phyloP scores from a whole-genome alignment of 2,888 invertebrate species.

The Aleiodes testaceus region DNA sequence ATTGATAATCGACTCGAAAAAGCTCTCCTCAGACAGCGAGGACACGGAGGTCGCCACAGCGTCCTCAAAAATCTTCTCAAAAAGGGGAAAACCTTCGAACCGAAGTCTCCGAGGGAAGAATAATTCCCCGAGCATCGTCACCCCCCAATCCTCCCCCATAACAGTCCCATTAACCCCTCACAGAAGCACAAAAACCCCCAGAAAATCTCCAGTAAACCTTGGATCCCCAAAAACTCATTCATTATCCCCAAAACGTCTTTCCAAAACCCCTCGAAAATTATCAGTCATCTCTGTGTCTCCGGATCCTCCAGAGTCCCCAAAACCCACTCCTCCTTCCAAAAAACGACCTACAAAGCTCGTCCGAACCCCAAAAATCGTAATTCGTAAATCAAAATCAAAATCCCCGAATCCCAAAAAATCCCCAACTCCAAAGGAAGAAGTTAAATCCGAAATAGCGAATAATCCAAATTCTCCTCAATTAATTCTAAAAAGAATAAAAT shows the following conservation, averaged over 20 bases:
- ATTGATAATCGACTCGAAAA: neutral
- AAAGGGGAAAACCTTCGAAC: neutral
- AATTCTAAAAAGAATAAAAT: slow-evolving; percentile 38
- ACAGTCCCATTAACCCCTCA: slow-evolving; percentile 58
- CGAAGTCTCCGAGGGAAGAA: slow-evolving; percentile 29
- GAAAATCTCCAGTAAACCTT: slow-evolving; percentile 59
- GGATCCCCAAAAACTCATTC: slow-evolving; percentile 61
- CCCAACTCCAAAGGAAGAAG: slow-evolving; percentile 19
- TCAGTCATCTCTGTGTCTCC: slow-evolving; percentile 53
- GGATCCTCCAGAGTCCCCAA: slow-evolving; percentile 43
- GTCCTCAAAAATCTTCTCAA: slow-evolving; percentile 29
- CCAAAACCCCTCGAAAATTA: slow-evolving; percentile 60
- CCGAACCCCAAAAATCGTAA: neutral
- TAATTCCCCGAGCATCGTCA: slow-evolving; percentile 46
- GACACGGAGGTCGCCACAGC: slow-evolving; percentile 45
- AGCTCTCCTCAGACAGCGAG: slow-evolving; percentile 30
- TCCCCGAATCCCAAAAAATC: slow-evolving; percentile 23
- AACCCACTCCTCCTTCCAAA: neutral
- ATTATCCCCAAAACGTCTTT: slow-evolving; percentile 46
- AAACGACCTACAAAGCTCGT: neutral
- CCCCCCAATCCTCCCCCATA: slow-evolving; percentile 62
- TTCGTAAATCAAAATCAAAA: slow-evolving; percentile 24
- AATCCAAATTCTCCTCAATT: slow-evolving; percentile 38
- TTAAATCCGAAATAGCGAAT: slow-evolving; percentile 10
- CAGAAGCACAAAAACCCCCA: slow-evolving; percentile 60